These are phyloP conservation scores for Ladona fulva DNA, from an alignment of 1,140 invertebrate genomes.

Conservation along the genomic window DNA sequence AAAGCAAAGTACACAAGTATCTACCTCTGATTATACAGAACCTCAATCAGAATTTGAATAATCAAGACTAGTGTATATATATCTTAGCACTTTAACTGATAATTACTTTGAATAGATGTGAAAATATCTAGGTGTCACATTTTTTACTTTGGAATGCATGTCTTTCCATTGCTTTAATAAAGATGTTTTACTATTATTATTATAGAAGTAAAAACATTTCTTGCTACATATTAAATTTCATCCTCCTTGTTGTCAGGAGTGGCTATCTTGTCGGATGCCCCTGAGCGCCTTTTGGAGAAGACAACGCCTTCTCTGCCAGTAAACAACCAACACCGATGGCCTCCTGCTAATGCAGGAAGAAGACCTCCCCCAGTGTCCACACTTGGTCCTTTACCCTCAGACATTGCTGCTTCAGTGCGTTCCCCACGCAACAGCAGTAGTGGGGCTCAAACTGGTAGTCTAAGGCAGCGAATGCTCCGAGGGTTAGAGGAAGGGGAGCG, in stretches of 20 bases:
- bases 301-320: conserved; percentile 23
- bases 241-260: conserved; percentile 65
- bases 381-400: not conserved
- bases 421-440: conserved; percentile 30
- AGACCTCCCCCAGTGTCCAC: not conserved
- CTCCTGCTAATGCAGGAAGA: conserved; percentile 25
- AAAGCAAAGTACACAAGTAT: too few relatives aligned
- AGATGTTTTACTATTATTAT: too few relatives aligned
- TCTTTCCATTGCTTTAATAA: too few relatives aligned
- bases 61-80: too few relatives aligned
- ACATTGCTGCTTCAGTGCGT: conserved; percentile 13
- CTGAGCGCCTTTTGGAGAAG: conserved; percentile 42
- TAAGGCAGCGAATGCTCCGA: conserved; percentile 63
- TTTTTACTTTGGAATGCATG: too few relatives aligned
- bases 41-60: too few relatives aligned
- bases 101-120: too few relatives aligned
- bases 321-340: not conserved
- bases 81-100: too few relatives aligned
- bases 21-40: too few relatives aligned
- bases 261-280: conserved; percentile 79
- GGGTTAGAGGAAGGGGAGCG: conserved; percentile 89
- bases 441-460: conserved; percentile 31
- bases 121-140: too few relatives aligned
- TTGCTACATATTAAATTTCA: too few relatives aligned
- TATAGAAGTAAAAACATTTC: too few relatives aligned